phyloP scores from a whole-genome alignment of 2,888 invertebrate genomes.

The Peribatodes rhomboidaria region DNA sequence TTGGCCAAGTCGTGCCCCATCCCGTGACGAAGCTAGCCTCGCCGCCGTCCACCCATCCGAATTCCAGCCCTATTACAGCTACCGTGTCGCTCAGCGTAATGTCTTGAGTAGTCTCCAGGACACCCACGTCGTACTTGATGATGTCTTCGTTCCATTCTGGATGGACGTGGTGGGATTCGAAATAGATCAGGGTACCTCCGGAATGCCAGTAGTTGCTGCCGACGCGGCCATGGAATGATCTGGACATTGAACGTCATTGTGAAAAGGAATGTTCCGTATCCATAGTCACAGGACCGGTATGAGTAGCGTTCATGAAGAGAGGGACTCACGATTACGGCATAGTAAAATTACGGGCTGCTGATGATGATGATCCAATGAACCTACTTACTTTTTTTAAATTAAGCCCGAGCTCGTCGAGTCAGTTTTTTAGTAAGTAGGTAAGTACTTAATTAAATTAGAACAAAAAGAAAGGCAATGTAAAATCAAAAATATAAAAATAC shows the following conservation, averaged over 20 bases:
- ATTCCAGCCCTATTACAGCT: conserved; percentile 30
- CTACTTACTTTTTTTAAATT: too few species aligned
- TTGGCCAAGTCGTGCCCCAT: conserved; percentile 53
- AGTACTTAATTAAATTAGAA: too few species aligned
- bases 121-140: conserved; percentile 46
- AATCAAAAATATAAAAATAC: too few species aligned
- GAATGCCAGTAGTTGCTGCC: conserved; percentile 53
- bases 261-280: too few species aligned
- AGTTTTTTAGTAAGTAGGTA: too few species aligned
- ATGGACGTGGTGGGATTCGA: conserved; percentile 42
- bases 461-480: too few species aligned
- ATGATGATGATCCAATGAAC: too few species aligned
- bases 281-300: too few species aligned
- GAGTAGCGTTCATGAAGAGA: too few species aligned
- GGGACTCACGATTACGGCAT: too few species aligned
- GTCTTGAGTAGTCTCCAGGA: conserved; percentile 23
- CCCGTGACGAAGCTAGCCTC: conserved; percentile 46
- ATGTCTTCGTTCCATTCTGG: conserved; percentile 44
- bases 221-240: conserved; percentile 42
- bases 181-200: conserved; percentile 38
- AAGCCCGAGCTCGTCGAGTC: too few species aligned
- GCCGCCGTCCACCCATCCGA: conserved; percentile 36
- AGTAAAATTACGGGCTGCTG: too few species aligned
- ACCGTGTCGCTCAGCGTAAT: conserved; percentile 36
- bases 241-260: conserved; percentile 18